Evolutionary conservation across 2,888 invertebrate genomes (phyloP), one percentile per base, ranked within the genome.

Genomic region (Lithodes maja): DNA sequence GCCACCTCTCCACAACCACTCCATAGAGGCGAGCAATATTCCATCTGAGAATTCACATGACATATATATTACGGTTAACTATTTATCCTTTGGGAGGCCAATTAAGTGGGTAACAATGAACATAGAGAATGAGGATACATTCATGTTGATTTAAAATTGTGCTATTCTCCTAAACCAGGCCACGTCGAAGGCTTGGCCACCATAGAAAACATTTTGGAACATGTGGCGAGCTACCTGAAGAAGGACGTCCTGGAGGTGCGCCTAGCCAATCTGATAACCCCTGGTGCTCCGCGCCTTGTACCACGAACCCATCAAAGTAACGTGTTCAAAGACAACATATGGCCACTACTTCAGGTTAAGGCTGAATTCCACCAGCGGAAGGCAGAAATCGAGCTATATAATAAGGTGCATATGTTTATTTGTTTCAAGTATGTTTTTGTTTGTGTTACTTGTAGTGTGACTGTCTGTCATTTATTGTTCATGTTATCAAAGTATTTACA

Each of bases 141-240:
- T 33, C 33, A 33, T 33, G 33, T 33, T 33, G 33, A 33, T 33
- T 12, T 12, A 78, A 49, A 7, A n/a, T 79, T 79, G 2, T 50
- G 52, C 17, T 74, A 74, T 17, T 33, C 33, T 33, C 33, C 17
- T 33, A 33, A 17, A 1, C 3, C 61, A 90, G 91, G 87, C 33
- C 90, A 90, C 17, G 85, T 87, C 2, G 85, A 90, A 17, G 90
- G 85, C 3, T 74, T 90, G 15, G 91, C 89, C 0, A 74, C 87
- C 12, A 89, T 91, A 5, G 91, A 91, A 61, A 91, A 90, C 82
- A 84, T 91, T 1, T 49, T 91, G 1, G 91, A 91, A 71, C 90
- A 89, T 54, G 78, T 91, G 5, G 91, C 91, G 2, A 77, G 50
- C 71, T 86, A 81, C 55, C 82, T 91, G 53, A 86, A 89, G 74